Base-by-base conservation (phyloP, 2,113 vertebrate genomes). In the Ovibos moschatus region DNA sequence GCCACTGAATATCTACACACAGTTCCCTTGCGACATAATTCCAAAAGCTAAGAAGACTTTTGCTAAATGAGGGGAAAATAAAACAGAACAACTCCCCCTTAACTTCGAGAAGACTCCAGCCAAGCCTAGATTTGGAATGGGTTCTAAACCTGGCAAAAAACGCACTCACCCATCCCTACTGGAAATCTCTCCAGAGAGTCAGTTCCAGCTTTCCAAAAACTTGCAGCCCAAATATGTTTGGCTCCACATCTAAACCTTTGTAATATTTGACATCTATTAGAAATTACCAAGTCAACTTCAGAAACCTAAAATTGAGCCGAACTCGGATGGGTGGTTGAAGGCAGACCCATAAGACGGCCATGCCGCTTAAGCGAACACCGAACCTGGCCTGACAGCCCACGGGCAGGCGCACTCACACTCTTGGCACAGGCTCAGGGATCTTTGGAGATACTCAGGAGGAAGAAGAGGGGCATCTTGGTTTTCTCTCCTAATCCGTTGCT, bases 181-280 rank as follows among this genome's bases (percentile, higher is more conserved):
- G 97, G 94, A 98, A 91, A 81, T 91, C 92, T 98, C 88, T 97
- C 97, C 91, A 89, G 98, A 95, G 90, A 98, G 27, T 97, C 51
- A 4, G 87, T 92, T 97, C 86, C 96, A 97, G 96, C 71, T 97
- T 97, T 98, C 96, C 94, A 95, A 97, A 98, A 78, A 23, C 91
- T 95, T 67, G 40, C 57, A 87, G 97, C 71, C 91, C 89, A 93
- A 93, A 97, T 94, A 92, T 36, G 11, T 81, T 91, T 98, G 98
- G 96, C 94, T 97, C 19, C 67, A 94, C 94, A 98, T 97, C 83
- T 81, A 50, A 98, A 96, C 91, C 86, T 97, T 93, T 96, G 89
- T 91, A 76, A 87, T 97, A 89, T 89, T 94, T 95, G 95, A 98
- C 97, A 98, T 94, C 89, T 95, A 98, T 95, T 97, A 97, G 96